phyloP scores from a whole-genome alignment of 2,797 vertebrate genomes.

The Parauchenoglanis punctatus region DNA sequence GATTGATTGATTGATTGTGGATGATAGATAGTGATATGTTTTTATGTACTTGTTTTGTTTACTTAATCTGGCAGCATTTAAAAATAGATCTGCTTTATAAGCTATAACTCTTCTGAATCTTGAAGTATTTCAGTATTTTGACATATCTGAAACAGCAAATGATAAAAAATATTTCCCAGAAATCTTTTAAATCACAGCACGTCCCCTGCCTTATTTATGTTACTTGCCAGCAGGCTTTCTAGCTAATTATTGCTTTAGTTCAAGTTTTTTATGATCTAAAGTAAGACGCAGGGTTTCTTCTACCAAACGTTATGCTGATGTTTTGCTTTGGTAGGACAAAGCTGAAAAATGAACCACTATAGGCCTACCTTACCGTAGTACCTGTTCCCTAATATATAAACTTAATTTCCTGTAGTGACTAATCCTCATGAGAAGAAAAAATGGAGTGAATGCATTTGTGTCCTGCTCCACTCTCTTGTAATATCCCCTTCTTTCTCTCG shows the following conservation, averaged over 20 bases:
- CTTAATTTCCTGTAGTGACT: not conserved
- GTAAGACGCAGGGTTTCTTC: not conserved
- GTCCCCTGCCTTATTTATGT: not conserved
- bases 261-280: not conserved
- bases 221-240: not conserved
- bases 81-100: not conserved
- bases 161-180: not conserved
- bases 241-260: conserved; percentile 2
- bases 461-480: not conserved
- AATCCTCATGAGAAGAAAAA: not conserved
- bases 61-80: not conserved
- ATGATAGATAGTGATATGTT: not conserved
- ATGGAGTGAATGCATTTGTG: not conserved
- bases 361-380: not conserved
- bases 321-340: not conserved
- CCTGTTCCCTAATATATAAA: not conserved
- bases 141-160: not conserved
- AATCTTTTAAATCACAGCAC: not conserved
- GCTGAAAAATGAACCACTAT: not conserved
- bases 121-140: not conserved
- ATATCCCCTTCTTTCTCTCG: not conserved
- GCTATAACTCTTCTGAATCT: not conserved
- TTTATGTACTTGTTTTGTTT: not conserved
- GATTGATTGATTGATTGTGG: not conserved
- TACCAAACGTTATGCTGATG: not conserved